These are phyloP conservation scores for Seira ritae DNA, from an alignment of 2,888 invertebrate genomes.

Conservation along the genomic window DNA sequence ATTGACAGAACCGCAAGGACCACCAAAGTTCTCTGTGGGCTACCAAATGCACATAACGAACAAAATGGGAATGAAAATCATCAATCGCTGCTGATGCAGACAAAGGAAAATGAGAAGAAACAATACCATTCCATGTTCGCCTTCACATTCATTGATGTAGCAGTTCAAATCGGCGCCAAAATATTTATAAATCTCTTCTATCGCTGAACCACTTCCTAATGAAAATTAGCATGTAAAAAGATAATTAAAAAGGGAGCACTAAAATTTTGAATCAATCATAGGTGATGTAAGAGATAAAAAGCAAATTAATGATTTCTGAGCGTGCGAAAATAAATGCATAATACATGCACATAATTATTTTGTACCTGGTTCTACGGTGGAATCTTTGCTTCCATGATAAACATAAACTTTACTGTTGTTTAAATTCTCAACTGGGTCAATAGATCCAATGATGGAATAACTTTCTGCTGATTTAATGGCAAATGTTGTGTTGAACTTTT, in stretches of 20 bases:
- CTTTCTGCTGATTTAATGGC: conserved; percentile 63
- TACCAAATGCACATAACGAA: conserved; percentile 45
- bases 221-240: neutral
- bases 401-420: conserved; percentile 74
- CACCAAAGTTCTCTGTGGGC: conserved; percentile 74
- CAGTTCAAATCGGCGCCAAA: conserved; percentile 46
- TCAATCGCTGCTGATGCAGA: too few relatives aligned
- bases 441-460: conserved; percentile 71
- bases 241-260: neutral
- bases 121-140: conserved; percentile 68
- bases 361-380: conserved; percentile 75
- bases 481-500: conserved; percentile 56
- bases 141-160: conserved; percentile 36
- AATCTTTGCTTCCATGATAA: conserved; percentile 75
- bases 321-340: too few relatives aligned
- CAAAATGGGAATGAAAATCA: neutral
- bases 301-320: neutral
- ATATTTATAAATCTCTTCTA: conserved; percentile 54
- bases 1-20: conserved; percentile 67
- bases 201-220: conserved; percentile 44
- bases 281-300: neutral
- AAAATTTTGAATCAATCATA: neutral
- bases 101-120: too few relatives aligned
- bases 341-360: neutral
- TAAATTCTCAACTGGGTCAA: conserved; percentile 74